Evolutionary conservation across 2,797 vertebrate genomes (phyloP).

Genomic region (Xiphorhynchus erythropygius): DNA sequence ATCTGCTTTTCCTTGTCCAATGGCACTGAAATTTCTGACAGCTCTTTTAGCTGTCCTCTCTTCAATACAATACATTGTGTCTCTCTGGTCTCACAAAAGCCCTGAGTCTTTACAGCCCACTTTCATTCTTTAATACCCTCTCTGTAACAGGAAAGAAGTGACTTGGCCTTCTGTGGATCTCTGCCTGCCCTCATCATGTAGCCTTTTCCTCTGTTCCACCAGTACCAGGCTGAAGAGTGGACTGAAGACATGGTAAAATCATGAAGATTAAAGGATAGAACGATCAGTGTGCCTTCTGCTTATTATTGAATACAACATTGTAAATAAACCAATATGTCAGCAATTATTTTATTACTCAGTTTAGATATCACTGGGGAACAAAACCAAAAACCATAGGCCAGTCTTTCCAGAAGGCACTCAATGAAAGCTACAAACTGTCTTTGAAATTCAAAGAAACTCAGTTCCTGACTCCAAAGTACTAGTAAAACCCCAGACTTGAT

Average conservation of each 20-base stretch:
- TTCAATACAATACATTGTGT: neutral
- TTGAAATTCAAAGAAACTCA: neutral
- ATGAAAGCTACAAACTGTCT: neutral
- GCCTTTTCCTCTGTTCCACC: neutral
- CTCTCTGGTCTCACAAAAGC: neutral
- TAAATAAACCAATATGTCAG: neutral
- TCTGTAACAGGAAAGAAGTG: neutral
- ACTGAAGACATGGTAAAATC: neutral
- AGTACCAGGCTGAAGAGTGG: neutral
- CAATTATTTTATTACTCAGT: constrained; percentile 9
- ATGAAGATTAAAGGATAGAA: neutral
- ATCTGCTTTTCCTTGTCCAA: neutral
- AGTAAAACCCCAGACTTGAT: neutral
- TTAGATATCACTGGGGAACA: constrained; percentile 8
- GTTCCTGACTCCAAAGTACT: neutral
- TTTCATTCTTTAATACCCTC: neutral
- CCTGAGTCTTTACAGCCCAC: neutral
- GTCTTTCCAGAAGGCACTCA: neutral
- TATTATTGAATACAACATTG: neutral
- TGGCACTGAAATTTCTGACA: neutral
- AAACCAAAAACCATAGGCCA: neutral
- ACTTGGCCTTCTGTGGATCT: neutral
- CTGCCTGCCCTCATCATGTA: neutral
- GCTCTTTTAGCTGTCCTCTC: neutral
- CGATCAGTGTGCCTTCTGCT: neutral